These are phyloP conservation scores for Campoletis sonorensis DNA, from an alignment of 1,140 invertebrate species.

Conservation along the genomic window DNA sequence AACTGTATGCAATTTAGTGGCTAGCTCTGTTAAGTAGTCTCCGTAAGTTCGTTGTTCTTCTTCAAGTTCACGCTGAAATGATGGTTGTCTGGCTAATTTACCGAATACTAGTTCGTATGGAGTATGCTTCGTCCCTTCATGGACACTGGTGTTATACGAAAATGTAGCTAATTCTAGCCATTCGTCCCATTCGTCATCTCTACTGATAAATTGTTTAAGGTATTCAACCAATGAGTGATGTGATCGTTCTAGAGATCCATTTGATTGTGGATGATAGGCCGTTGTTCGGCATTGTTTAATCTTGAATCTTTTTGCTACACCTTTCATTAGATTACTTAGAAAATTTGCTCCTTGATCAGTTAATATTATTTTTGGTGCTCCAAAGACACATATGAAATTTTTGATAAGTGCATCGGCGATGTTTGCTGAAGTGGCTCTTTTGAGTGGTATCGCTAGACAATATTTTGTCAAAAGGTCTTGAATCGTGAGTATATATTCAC, in stretches of 20 bases:
- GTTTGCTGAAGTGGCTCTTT: conserved; percentile 53
- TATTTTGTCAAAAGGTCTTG: conserved; percentile 58
- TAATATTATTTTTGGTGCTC: conserved; percentile 60
- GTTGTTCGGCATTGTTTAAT: conserved; percentile 55
- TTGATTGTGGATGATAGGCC: too few species aligned
- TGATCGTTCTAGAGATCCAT: conserved; percentile 55
- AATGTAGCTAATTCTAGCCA: too few species aligned
- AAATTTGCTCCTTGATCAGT: too few species aligned
- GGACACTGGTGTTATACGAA: too few species aligned
- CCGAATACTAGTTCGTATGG: too few species aligned
- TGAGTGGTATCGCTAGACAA: conserved; percentile 49
- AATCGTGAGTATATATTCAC: conserved; percentile 61
- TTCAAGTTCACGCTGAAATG: background rate
- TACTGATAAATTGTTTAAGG: too few species aligned
- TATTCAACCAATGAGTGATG: conserved; percentile 53
- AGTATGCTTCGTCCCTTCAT: too few species aligned
- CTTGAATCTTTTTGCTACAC: conserved; percentile 56
- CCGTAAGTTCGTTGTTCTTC: conserved; percentile 29
- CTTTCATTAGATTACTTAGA: conserved; percentile 52
- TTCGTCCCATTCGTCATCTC: too few species aligned
- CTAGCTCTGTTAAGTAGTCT: conserved; percentile 25
- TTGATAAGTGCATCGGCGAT: conserved; percentile 55
- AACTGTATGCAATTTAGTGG: background rate
- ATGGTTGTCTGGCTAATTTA: too few species aligned
- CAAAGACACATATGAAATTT: conserved; percentile 57